phyloP scores from a whole-genome alignment of 2,797 vertebrate genomes.

The Hypotaenidia okinawae region DNA sequence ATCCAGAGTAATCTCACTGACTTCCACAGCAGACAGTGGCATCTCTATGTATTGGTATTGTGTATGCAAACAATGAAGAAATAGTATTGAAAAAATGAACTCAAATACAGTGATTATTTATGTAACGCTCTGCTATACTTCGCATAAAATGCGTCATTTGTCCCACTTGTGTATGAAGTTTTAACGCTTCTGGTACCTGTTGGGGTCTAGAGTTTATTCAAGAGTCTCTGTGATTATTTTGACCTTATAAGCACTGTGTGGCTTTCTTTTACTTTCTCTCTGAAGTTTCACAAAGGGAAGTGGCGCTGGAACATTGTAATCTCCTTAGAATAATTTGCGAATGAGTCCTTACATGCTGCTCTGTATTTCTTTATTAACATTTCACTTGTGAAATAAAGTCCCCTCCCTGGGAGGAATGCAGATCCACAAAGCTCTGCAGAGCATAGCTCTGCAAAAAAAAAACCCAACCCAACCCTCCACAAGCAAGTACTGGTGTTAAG shows the following conservation, averaged over 20 bases:
- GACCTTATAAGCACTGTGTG: not conserved
- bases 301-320: not conserved
- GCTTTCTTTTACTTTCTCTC: not conserved
- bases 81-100: not conserved
- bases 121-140: not conserved
- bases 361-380: not conserved
- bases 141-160: not conserved
- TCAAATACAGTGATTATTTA: not conserved
- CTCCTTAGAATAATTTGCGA: not conserved
- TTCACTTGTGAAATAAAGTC: constrained; percentile 4
- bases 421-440: not conserved
- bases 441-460: not conserved
- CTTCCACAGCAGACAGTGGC: not conserved
- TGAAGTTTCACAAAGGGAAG: not conserved
- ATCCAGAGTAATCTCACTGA: not conserved
- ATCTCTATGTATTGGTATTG: not conserved
- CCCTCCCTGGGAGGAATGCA: not conserved
- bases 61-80: not conserved
- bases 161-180: not conserved
- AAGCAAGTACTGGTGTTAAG: not conserved
- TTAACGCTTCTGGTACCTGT: not conserved
- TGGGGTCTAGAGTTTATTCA: not conserved
- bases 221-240: not conserved
- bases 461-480: not conserved
- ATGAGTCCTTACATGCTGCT: not conserved